Evolutionary conservation across 2,113 vertebrate species (phyloP).

Genomic region (Indicator maculatus): DNA sequence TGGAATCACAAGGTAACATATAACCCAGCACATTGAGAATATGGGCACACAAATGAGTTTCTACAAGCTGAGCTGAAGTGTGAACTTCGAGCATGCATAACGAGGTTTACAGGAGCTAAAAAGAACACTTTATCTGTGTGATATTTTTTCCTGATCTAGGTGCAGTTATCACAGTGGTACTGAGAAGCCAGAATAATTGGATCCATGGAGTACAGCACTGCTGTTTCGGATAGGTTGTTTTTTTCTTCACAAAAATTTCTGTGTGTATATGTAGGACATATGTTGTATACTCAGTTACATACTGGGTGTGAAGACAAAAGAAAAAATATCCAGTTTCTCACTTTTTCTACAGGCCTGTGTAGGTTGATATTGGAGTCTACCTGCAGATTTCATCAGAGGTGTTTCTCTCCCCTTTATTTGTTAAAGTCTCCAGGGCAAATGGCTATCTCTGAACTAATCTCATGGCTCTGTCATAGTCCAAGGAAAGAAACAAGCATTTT

Average conservation of each 20-base stretch:
- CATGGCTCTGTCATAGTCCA: background rate
- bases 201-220: background rate
- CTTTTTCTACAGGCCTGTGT: background rate
- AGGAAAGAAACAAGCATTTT: background rate
- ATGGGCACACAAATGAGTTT: background rate
- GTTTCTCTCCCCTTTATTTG: background rate
- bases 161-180: background rate
- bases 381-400: background rate
- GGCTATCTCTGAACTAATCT: background rate
- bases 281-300: background rate
- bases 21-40: background rate
- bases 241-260: background rate
- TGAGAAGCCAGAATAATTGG: background rate
- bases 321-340: background rate
- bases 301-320: background rate
- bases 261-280: background rate
- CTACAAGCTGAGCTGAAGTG: background rate
- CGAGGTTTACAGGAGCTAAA: background rate
- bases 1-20: background rate
- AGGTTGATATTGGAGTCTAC: background rate
- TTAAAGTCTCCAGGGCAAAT: background rate
- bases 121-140: background rate
- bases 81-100: accelerated
- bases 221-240: background rate
- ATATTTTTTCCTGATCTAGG: background rate